phyloP scores from a whole-genome alignment of 2,113 vertebrate genomes.

The Tachysurus vachellii region DNA sequence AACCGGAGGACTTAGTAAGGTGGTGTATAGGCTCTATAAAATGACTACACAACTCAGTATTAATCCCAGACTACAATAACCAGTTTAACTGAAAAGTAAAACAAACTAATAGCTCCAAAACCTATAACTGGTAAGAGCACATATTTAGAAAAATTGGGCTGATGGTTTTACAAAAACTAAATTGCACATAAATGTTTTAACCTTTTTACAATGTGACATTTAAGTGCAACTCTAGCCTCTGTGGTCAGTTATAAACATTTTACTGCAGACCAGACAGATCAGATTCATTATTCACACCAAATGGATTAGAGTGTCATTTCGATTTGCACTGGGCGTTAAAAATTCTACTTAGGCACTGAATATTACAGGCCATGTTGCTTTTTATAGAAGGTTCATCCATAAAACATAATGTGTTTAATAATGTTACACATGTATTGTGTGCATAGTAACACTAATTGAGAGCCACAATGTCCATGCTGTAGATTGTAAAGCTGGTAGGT shows the following conservation, averaged over 20 bases:
- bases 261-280: slow-evolving; percentile 36
- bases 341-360: background rate
- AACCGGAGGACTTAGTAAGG: background rate
- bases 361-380: slow-evolving; percentile 25
- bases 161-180: background rate
- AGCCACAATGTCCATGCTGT: background rate
- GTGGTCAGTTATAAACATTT: slow-evolving; percentile 42
- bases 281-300: slow-evolving; percentile 40
- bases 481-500: background rate
- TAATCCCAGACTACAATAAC: background rate
- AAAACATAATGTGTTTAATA: slow-evolving; percentile 12
- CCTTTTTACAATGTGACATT: slow-evolving; percentile 53
- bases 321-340: slow-evolving; percentile 18
- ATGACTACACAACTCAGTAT: background rate
- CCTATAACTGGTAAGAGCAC: background rate
- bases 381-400: slow-evolving; percentile 20
- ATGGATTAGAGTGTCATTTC: slow-evolving; percentile 22
- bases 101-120: background rate
- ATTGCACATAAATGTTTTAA: background rate
- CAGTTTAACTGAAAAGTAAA: background rate
- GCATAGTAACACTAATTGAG: slow-evolving; percentile 2
- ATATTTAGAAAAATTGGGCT: background rate
- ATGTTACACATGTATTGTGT: slow-evolving; percentile 14
- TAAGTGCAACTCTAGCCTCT: slow-evolving; percentile 15
- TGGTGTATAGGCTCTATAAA: background rate